A percentile compares a stretch with the other conserved stretches of the same genome.
phyloP scores from a whole-genome alignment of 2,888 invertebrate species.

The Spicauda simplicius region DNA sequence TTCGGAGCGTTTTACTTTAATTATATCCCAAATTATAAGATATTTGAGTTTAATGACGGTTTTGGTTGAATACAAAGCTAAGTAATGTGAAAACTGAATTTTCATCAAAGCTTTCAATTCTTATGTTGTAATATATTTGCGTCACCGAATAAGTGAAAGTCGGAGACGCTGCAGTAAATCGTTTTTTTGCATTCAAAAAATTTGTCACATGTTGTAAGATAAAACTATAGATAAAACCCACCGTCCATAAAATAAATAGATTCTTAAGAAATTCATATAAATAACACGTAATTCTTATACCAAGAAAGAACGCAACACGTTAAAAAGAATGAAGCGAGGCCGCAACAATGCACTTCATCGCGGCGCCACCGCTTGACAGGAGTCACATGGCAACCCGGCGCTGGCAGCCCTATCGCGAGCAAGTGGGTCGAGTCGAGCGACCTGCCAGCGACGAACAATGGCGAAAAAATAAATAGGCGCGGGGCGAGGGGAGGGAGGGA shows the following conservation, averaged over 20 bases:
- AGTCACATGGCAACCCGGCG: slow-evolving; percentile 4
- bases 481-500: slow-evolving; percentile 20
- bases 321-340: slow-evolving; percentile 6
- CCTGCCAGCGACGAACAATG: slow-evolving; percentile 17
- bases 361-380: slow-evolving; percentile 13
- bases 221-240: no score
- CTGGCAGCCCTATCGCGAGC: slow-evolving; percentile 3
- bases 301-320: slow-evolving; percentile 5
- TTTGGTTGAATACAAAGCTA: neutral
- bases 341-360: slow-evolving; percentile 14
- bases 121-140: neutral
- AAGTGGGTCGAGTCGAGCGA: slow-evolving; percentile 9
- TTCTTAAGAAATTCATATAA: neutral
- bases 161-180: neutral
- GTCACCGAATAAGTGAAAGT: neutral
- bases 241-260: no score
- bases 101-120: neutral
- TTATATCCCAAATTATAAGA: neutral
- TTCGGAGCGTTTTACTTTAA: neutral
- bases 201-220: no score
- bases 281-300: neutral
- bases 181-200: no score
- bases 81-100: neutral
- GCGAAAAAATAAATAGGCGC: slow-evolving; percentile 42
- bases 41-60: neutral